Evolutionary conservation across 2,888 invertebrate genomes (phyloP).

Genomic region (Harpalus rubripes): DNA sequence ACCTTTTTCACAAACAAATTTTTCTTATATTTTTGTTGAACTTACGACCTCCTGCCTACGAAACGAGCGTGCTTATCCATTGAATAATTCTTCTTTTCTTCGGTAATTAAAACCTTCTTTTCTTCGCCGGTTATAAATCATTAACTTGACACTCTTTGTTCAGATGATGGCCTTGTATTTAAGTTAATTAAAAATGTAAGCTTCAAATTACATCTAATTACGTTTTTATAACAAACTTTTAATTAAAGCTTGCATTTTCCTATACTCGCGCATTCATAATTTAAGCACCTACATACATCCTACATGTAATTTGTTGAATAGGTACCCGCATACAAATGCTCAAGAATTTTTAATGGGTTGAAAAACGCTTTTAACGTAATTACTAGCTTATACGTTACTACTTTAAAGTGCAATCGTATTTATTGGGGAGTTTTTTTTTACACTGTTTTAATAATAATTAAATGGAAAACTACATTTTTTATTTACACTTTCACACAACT

Average conservation of each 20-base stretch:
- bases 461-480: background rate
- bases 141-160: slow-evolving; percentile 52
- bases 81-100: background rate
- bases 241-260: slow-evolving; percentile 39
- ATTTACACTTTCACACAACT: too few relatives aligned
- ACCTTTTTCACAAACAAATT: too few relatives aligned
- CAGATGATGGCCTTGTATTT: slow-evolving; percentile 51
- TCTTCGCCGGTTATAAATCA: slow-evolving; percentile 21
- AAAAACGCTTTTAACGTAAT: slow-evolving; percentile 29
- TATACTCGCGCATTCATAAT: background rate
- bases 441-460: background rate
- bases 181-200: slow-evolving; percentile 52
- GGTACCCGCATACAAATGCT: slow-evolving; percentile 37
- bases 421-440: background rate
- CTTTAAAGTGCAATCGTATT: slow-evolving; percentile 23
- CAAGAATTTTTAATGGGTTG: slow-evolving; percentile 26
- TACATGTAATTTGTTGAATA: slow-evolving; percentile 19
- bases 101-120: background rate
- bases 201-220: slow-evolving; percentile 53
- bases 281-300: slow-evolving; percentile 1
- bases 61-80: background rate
- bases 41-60: background rate
- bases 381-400: slow-evolving; percentile 8
- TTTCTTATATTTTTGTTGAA: background rate
- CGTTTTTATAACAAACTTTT: slow-evolving; percentile 39